phyloP scores from a whole-genome alignment of 2,888 invertebrate genomes.

The Aphodius granarius region DNA sequence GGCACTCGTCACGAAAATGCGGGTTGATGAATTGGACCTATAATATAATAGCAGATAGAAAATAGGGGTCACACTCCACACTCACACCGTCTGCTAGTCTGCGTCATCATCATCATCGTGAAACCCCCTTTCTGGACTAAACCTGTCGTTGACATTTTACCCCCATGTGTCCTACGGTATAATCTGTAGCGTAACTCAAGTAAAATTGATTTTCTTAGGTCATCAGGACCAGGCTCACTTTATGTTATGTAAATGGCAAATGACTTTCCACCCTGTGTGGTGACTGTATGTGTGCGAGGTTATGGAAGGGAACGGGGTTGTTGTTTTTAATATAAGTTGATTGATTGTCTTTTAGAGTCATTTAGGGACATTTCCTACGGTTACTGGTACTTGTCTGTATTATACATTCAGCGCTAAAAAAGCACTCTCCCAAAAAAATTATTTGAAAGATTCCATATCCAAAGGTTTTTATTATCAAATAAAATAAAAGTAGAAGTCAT shows the following conservation, averaged over 20 bases:
- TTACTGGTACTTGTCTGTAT: background rate
- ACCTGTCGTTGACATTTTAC: conserved; percentile 16
- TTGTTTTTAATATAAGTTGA: conserved; percentile 21
- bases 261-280: background rate
- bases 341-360: conserved; percentile 5
- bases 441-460: too few species aligned
- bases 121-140: conserved; percentile 15
- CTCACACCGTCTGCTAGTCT: conserved; percentile 1
- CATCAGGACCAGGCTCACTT: conserved; percentile 6
- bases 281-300: background rate
- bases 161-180: background rate
- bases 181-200: background rate
- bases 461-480: too few species aligned
- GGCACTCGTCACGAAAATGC: background rate
- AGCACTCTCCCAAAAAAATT: too few species aligned
- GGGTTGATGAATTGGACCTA: background rate
- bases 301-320: conserved; percentile 10
- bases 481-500: too few species aligned
- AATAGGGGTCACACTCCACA: background rate
- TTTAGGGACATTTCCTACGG: background rate
- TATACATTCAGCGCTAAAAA: background rate
- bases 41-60: background rate
- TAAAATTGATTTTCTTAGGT: conserved; percentile 21
- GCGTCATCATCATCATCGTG: conserved; percentile 12
- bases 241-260: conserved; percentile 13